These are phyloP conservation scores for Adela reaumurella DNA, from an alignment of 2,888 invertebrate species.

Conservation along the genomic window DNA sequence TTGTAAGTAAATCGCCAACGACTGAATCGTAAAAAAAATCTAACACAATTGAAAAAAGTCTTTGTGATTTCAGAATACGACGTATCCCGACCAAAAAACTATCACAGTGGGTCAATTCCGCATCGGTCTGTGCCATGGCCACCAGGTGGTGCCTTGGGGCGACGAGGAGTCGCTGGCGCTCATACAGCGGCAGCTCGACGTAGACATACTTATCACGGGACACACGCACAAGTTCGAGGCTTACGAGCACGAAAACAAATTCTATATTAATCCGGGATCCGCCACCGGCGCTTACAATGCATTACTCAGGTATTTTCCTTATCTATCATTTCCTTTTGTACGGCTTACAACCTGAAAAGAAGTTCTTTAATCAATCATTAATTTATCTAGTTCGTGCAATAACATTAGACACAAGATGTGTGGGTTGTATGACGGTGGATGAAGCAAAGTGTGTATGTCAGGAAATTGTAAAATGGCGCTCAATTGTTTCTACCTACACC, in stretches of 20 bases:
- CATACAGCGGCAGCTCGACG: slow-evolving; percentile 94
- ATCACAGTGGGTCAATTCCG: slow-evolving; percentile 98
- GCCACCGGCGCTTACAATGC: slow-evolving; percentile 98
- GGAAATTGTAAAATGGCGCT: no score
- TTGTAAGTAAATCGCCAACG: not conserved
- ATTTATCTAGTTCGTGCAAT: no score
- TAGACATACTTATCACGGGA: slow-evolving; percentile 97
- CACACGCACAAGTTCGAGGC: slow-evolving; percentile 99
- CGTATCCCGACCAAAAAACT: slow-evolving; percentile 96
- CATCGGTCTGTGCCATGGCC: slow-evolving; percentile 96
- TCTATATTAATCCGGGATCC: slow-evolving; percentile 98
- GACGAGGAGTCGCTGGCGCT: slow-evolving; percentile 90
- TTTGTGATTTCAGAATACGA: slow-evolving; percentile 69
- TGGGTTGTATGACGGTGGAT: no score
- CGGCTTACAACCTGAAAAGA: no score
- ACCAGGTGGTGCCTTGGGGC: slow-evolving; percentile 97
- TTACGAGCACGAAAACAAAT: slow-evolving; percentile 97
- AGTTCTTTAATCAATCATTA: no score
- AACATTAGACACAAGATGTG: no score
- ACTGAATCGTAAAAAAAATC: no score
- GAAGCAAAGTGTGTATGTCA: no score
- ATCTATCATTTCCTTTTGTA: no score
- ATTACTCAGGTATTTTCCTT: slow-evolving; percentile 75
- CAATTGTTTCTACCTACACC: no score
- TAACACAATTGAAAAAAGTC: slow-evolving; percentile 1